Evolutionary conservation across 2,113 vertebrate species (phyloP).

Genomic region (Orthonyx spaldingii): DNA sequence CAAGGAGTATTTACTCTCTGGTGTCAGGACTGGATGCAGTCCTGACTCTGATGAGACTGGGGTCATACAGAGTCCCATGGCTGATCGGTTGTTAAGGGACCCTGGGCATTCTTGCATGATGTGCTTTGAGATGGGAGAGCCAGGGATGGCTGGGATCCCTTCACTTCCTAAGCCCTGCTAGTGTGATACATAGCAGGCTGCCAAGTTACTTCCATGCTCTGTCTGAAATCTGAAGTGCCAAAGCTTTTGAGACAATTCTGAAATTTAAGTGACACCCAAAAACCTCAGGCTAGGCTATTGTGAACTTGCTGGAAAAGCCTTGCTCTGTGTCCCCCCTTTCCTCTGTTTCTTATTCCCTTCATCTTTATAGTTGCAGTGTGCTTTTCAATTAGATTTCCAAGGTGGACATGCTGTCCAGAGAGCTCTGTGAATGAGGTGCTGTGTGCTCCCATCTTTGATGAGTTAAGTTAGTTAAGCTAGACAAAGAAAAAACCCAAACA

Average conservation of each 20-base stretch:
- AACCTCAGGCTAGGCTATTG: neutral
- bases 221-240: neutral
- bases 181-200: neutral
- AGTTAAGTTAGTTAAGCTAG: neutral
- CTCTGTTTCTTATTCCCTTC: neutral
- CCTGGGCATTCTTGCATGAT: neutral
- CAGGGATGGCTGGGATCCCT: neutral
- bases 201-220: neutral
- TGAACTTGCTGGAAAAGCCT: neutral
- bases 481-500: neutral
- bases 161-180: neutral
- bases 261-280: neutral
- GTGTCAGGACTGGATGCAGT: neutral
- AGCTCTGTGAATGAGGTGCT: neutral
- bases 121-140: neutral
- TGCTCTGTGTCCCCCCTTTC: neutral
- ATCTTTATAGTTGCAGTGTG: neutral
- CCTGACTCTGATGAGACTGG: neutral
- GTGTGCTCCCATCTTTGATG: neutral
- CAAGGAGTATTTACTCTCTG: neutral
- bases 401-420: neutral
- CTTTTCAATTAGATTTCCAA: neutral
- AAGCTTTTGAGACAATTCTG: neutral
- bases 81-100: neutral
- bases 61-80: rapidly evolving